phyloP scores from a whole-genome alignment of 2,113 vertebrate species.

The Stomatorhinus ivindoensis region DNA sequence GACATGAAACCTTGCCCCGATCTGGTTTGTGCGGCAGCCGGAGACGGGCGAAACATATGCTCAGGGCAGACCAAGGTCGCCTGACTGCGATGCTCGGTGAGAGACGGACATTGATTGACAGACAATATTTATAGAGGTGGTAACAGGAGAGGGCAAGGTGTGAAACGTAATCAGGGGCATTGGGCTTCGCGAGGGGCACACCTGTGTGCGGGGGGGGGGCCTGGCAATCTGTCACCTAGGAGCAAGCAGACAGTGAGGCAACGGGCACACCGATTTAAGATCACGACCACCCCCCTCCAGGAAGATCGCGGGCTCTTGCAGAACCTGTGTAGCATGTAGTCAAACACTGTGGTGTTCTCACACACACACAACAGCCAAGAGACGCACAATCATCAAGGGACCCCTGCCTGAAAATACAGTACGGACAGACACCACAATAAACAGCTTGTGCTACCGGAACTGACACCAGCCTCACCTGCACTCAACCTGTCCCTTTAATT shows the following conservation, averaged over 20 bases:
- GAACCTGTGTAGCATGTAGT: background rate
- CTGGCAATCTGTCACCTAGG: background rate
- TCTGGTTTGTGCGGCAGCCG: background rate
- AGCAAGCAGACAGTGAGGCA: background rate
- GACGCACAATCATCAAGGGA: background rate
- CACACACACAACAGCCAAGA: background rate
- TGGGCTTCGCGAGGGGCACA: background rate
- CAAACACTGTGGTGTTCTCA: background rate
- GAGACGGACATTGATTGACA: conserved; percentile 30
- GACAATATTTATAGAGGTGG: conserved; percentile 33
- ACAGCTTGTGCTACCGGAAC: background rate
- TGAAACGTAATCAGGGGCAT: conserved; percentile 47
- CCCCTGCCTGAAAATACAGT: background rate
- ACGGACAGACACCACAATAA: background rate
- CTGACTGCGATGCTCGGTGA: background rate
- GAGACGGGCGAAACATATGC: background rate
- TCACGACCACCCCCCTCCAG: background rate
- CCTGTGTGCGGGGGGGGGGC: background rate
- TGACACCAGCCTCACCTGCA: background rate
- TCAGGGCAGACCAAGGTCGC: conserved; percentile 24
- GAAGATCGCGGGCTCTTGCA: background rate
- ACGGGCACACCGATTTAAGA: background rate
- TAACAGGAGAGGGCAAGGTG: conserved; percentile 48
- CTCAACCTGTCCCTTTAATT: background rate
- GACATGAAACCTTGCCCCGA: background rate